These are phyloP conservation scores for Syrista parreyssii DNA, from an alignment of 2,888 invertebrate species.

Conservation along the genomic window DNA sequence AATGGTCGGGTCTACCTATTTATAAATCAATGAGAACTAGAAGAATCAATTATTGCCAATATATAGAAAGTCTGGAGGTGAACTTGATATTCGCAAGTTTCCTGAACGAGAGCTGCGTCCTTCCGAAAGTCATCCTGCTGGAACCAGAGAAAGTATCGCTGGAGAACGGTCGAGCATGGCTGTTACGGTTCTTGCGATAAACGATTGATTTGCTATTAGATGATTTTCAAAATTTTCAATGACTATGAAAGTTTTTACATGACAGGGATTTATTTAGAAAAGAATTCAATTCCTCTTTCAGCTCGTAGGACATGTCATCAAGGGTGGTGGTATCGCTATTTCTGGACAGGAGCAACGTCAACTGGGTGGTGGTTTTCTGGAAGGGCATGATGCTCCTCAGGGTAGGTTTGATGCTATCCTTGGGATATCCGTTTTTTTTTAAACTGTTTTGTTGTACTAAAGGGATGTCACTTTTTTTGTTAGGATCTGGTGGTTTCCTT, in stretches of 20 bases:
- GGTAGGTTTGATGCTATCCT: slow-evolving; percentile 52
- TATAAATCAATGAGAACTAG: not conserved
- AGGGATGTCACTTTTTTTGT: not conserved
- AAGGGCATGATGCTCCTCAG: slow-evolving; percentile 67
- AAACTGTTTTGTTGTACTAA: not conserved
- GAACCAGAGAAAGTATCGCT: slow-evolving; percentile 20
- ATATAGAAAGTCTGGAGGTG: not conserved
- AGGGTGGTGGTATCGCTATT: slow-evolving; percentile 79
- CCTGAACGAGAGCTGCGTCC: not conserved
- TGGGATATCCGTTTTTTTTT: not conserved
- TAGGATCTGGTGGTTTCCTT: slow-evolving; percentile 74
- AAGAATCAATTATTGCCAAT: not conserved
- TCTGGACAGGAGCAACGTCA: slow-evolving; percentile 80
- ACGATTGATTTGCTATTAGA: not conserved
- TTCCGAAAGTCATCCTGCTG: slow-evolving; percentile 15
- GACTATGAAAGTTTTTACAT: not conserved
- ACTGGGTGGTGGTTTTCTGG: slow-evolving; percentile 69
- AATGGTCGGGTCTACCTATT: not conserved
- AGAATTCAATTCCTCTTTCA: slow-evolving; percentile 58
- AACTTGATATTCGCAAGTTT: not conserved
- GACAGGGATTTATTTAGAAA: not conserved
- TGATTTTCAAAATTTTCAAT: not conserved
- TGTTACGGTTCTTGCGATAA: not conserved
- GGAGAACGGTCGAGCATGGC: not conserved
- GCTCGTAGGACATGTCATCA: slow-evolving; percentile 83